A percentile compares a stretch with the other conserved stretches of the same genome.
Evolutionary conservation across 2,113 vertebrate genomes (phyloP).

Genomic region (Podiceps cristatus): DNA sequence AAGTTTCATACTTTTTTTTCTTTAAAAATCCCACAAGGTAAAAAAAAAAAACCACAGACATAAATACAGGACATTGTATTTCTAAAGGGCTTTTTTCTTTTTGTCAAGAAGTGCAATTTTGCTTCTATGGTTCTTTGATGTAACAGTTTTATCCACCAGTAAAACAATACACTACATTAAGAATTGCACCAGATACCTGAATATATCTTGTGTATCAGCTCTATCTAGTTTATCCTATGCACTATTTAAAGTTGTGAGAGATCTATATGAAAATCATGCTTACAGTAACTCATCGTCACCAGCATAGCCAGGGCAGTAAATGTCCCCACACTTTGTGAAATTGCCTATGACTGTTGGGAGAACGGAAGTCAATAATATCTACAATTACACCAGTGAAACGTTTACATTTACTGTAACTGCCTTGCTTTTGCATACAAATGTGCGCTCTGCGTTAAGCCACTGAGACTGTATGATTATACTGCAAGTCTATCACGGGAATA

Average conservation of each 20-base stretch:
- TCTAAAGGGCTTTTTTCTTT: background rate
- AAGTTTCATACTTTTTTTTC: background rate
- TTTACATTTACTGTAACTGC: slow-evolving; percentile 22
- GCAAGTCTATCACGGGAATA: background rate
- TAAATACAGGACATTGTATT: background rate
- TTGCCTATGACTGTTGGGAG: background rate
- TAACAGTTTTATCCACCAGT: background rate
- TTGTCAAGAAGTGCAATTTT: background rate
- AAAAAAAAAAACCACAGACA: background rate
- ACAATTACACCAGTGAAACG: slow-evolving; percentile 20
- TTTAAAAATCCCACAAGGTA: background rate
- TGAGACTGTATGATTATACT: background rate
- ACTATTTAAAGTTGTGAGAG: background rate
- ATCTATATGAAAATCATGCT: background rate
- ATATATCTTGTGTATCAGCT: background rate
- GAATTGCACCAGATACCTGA: background rate
- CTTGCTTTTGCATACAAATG: slow-evolving; percentile 8
- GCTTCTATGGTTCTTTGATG: slow-evolving; percentile 12
- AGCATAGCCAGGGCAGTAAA: slow-evolving; percentile 49
- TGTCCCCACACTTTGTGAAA: slow-evolving; percentile 6
- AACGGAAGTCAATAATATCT: slow-evolving; percentile 21
- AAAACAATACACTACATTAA: background rate
- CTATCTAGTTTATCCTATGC: background rate
- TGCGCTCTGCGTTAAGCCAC: background rate
- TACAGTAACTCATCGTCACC: background rate